These are phyloP conservation scores for Abramis brama DNA, from an alignment of 2,113 vertebrate species.

Conservation along the genomic window DNA sequence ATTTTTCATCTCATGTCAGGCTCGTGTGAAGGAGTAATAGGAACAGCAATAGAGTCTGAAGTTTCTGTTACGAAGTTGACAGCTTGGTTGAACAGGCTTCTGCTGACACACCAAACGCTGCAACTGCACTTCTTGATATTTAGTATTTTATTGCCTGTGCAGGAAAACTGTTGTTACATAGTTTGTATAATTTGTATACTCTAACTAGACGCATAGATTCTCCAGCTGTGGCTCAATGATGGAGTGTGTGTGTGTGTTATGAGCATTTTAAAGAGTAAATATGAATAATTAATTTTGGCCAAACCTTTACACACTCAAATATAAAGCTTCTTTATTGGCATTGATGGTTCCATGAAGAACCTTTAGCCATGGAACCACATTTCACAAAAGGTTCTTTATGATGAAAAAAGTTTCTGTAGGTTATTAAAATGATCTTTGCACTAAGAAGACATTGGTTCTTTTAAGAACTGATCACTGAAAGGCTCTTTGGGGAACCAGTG, in stretches of 20 bases:
- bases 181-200: background rate
- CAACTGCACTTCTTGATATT: conserved; percentile 18
- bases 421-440: too few relatives aligned
- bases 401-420: too few relatives aligned
- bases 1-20: conserved; percentile 7
- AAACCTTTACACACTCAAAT: background rate
- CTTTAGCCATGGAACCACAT: too few relatives aligned
- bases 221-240: background rate
- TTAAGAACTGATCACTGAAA: too few relatives aligned
- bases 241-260: background rate
- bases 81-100: background rate
- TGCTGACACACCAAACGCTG: background rate
- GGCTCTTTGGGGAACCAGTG: too few relatives aligned
- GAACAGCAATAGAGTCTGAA: conserved; percentile 12
- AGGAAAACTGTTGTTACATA: background rate
- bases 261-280: background rate
- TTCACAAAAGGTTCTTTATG: too few relatives aligned
- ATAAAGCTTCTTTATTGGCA: too few relatives aligned
- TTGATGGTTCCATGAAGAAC: too few relatives aligned
- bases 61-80: background rate
- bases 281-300: background rate
- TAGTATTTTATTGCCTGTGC: background rate
- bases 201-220: background rate
- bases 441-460: too few relatives aligned
- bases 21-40: background rate